phyloP scores from a whole-genome alignment of 1,140 invertebrate species.

The Drosophila pruinosa region DNA sequence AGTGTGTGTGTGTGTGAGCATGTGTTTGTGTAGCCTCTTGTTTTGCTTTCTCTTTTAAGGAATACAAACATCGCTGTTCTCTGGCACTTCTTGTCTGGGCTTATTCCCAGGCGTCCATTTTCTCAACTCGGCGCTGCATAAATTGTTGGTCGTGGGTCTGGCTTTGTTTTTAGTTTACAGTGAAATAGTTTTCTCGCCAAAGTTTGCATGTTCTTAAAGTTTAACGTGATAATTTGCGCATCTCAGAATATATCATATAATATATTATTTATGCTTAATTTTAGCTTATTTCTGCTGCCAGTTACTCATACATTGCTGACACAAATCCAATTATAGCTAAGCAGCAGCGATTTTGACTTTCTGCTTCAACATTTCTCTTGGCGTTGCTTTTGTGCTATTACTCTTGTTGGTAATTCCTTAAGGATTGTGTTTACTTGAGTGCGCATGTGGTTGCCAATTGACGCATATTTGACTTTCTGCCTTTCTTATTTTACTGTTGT shows the following conservation, averaged over 20 bases:
- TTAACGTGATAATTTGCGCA: constrained; percentile 62
- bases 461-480: constrained; percentile 78
- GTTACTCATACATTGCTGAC: constrained; percentile 9
- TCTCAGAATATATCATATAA: constrained; percentile 13
- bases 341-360: constrained; percentile 48
- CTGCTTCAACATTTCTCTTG: neutral
- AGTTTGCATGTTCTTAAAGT: constrained; percentile 33
- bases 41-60: constrained; percentile 26
- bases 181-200: constrained; percentile 33
- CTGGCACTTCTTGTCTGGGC: constrained; percentile 16
- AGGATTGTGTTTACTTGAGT: constrained; percentile 79
- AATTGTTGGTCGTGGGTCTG: constrained; percentile 31
- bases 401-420: constrained; percentile 73
- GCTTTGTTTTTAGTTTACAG: constrained; percentile 45
- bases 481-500: constrained; percentile 10
- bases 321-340: constrained; percentile 65
- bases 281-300: constrained; percentile 11
- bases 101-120: constrained; percentile 61
- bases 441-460: constrained; percentile 81
- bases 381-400: constrained; percentile 53
- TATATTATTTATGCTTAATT: constrained; percentile 74
- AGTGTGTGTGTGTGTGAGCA: constrained; percentile 12
- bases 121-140: constrained; percentile 67
- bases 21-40: constrained; percentile 2
- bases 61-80: constrained; percentile 1